Percentiles rank a stretch among this genome's conserved stretches.
These are phyloP conservation scores for Pangasius sanitwongsei DNA, from an alignment of 2,797 vertebrate genomes.

Conservation along the genomic window DNA sequence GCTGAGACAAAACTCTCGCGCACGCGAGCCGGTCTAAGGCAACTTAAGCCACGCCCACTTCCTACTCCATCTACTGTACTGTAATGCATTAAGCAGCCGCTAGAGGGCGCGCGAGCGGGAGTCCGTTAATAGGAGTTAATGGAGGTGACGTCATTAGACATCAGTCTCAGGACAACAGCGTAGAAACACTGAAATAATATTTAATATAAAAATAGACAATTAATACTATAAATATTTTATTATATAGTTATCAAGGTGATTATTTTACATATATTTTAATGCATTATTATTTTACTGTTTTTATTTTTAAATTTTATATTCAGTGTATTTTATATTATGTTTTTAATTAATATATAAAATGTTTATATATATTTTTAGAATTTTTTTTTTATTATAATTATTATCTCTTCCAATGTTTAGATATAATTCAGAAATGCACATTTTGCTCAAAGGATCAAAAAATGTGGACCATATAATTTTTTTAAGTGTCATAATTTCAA, in stretches of 20 bases:
- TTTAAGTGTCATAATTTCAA: too few relatives aligned
- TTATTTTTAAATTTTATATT: not conserved
- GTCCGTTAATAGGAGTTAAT: not conserved
- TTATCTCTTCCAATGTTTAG: not conserved
- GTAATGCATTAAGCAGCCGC: not conserved
- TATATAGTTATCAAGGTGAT: not conserved
- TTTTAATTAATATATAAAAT: not conserved
- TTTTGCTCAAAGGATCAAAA: not conserved
- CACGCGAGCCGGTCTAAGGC: not conserved
- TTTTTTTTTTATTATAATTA: not conserved
- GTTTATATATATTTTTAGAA: not conserved
- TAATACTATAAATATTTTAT: not conserved
- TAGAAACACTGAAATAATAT: not conserved
- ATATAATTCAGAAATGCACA: not conserved
- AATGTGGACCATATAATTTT: too few relatives aligned
- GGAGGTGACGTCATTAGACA: not conserved
- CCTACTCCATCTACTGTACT: not conserved
- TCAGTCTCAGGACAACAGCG: too few relatives aligned
- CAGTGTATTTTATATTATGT: not conserved
- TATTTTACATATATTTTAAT: not conserved
- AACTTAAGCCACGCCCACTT: slow-evolving; percentile 29
- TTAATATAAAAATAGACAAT: not conserved
- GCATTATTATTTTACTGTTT: not conserved
- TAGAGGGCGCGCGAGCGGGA: not conserved
- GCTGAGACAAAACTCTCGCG: not conserved